Evolutionary conservation across 1,140 invertebrate species (phyloP).

Genomic region (Drosophila grimshawi): DNA sequence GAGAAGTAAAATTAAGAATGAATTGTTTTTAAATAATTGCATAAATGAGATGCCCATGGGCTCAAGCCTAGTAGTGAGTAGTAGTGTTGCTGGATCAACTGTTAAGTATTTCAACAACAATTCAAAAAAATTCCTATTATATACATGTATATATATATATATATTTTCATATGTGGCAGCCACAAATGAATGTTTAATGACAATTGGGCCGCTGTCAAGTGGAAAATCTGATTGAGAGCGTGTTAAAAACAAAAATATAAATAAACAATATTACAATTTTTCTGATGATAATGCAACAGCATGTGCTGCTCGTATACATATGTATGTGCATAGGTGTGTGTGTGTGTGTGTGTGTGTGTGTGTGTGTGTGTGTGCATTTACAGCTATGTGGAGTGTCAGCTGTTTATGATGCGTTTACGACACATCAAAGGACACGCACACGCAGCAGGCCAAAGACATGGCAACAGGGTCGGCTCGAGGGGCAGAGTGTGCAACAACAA

Average conservation of each 20-base stretch:
- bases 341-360: not conserved
- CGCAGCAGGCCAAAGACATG: not conserved
- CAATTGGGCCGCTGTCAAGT: not conserved
- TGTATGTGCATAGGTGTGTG: not conserved
- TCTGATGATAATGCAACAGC: slow-evolving; percentile 26
- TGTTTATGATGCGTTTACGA: slow-evolving; percentile 78
- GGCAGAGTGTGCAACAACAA: not conserved
- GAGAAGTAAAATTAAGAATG: too few relatives aligned
- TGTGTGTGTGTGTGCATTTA: slow-evolving; percentile 4
- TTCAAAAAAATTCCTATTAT: too few relatives aligned
- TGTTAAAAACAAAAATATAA: slow-evolving; percentile 9
- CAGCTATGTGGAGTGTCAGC: slow-evolving; percentile 28
- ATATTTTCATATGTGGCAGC: too few relatives aligned
- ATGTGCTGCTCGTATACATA: slow-evolving; percentile 10
- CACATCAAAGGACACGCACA: slow-evolving; percentile 67
- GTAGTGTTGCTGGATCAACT: too few relatives aligned
- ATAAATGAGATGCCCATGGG: too few relatives aligned
- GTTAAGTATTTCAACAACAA: too few relatives aligned
- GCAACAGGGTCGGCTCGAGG: not conserved
- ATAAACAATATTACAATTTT: not conserved
- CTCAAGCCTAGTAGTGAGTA: too few relatives aligned
- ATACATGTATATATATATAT: too few relatives aligned
- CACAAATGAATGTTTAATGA: too few relatives aligned
- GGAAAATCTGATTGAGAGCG: slow-evolving; percentile 22
- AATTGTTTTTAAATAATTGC: too few relatives aligned